Evolutionary conservation across 2,888 invertebrate genomes (phyloP).

Genomic region (Hesperia comma): DNA sequence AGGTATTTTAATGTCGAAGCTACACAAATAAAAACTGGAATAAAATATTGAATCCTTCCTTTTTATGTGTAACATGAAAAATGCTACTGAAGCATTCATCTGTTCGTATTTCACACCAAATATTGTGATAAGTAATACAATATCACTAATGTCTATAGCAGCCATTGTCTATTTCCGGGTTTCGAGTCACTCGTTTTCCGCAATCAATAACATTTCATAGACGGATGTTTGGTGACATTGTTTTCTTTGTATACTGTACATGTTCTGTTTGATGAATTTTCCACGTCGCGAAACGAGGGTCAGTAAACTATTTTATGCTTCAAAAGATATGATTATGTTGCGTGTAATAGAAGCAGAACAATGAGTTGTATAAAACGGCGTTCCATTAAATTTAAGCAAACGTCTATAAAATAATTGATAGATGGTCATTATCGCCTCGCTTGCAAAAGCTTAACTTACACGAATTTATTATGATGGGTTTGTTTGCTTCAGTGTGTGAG

Average conservation of each 20-base stretch:
- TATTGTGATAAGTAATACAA: neutral
- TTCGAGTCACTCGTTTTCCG: conserved; percentile 2
- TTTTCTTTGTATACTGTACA: conserved; percentile 14
- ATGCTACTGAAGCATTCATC: neutral
- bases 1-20: no score
- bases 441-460: no score
- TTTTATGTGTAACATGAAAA: no score
- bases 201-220: conserved; percentile 17
- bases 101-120: neutral
- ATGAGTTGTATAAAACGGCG: no score
- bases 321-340: conserved; percentile 70
- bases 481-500: no score
- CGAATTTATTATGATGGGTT: no score
- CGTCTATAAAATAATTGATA: no score
- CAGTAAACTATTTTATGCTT: conserved; percentile 72
- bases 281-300: conserved; percentile 50
- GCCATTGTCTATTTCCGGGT: neutral
- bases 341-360: conserved; percentile 57
- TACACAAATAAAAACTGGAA: no score
- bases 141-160: conserved; percentile 5
- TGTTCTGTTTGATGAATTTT: conserved; percentile 49
- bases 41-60: no score
- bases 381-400: no score
- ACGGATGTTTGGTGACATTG: conserved; percentile 15
- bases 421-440: no score